A percentile compares a stretch with the other conserved stretches of the same genome.
phyloP scores from a whole-genome alignment of 37 sponge, comb jelly and placozoan species.

The Axinella damicornis region DNA sequence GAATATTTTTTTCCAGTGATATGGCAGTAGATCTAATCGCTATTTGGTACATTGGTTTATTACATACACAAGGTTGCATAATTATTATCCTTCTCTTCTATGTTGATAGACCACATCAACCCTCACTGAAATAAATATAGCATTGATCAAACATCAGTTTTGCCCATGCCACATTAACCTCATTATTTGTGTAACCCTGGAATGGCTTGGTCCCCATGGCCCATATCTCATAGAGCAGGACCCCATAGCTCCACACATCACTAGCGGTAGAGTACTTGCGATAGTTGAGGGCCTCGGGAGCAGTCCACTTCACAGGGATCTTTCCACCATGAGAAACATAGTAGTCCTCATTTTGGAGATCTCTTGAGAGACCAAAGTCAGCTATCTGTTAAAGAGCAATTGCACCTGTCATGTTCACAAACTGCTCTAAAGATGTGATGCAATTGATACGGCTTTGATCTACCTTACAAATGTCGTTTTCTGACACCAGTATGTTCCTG shows the following conservation, averaged over 20 bases:
- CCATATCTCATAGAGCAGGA: slow-evolving; percentile 12
- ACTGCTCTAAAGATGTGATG: no score
- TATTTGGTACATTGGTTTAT: background rate
- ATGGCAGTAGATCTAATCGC: no score
- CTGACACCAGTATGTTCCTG: slow-evolving; percentile 32
- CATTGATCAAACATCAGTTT: no score
- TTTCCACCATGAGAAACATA: slow-evolving; percentile 1
- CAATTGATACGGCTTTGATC: no score
- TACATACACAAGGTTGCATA: background rate
- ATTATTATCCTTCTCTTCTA: no score
- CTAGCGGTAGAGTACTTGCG: background rate
- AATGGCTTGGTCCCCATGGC: slow-evolving; percentile 1
- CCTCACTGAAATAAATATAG: no score
- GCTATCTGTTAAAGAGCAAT: background rate
- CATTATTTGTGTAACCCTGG: background rate
- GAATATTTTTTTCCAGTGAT: no score
- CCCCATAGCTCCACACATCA: slow-evolving; percentile 14
- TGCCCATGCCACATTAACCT: background rate
- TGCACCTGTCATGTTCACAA: no score
- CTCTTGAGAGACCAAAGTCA: slow-evolving; percentile 7
- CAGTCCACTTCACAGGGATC: slow-evolving; percentile 14
- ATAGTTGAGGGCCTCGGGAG: slow-evolving; percentile 11
- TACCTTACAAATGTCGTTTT: slow-evolving; percentile 34
- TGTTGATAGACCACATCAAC: no score
- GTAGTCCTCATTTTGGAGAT: slow-evolving; percentile 2